phyloP scores from a whole-genome alignment of 2,888 invertebrate genomes.

The Nebria salina region DNA sequence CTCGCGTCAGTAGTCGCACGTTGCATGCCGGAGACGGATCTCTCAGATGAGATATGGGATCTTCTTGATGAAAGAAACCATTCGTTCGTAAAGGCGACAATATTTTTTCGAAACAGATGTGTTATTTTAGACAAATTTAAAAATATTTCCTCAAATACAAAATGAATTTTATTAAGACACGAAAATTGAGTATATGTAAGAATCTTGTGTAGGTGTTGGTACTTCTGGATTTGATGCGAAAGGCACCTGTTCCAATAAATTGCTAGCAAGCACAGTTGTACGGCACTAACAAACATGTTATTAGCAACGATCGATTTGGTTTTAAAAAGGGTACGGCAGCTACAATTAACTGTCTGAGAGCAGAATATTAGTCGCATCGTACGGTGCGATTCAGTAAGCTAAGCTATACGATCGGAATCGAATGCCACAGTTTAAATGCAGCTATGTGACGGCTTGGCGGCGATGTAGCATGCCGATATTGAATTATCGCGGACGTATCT shows the following conservation, averaged over 20 bases:
- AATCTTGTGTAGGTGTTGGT: background rate
- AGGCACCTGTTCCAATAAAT: conserved; percentile 38
- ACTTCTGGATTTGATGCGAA: background rate
- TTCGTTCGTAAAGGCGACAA: conserved; percentile 14
- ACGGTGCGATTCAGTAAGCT: background rate
- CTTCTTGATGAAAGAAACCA: conserved; percentile 35
- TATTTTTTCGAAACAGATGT: background rate
- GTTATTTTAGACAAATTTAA: background rate
- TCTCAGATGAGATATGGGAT: conserved; percentile 31
- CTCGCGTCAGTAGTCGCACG: background rate
- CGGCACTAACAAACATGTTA: conserved; percentile 35
- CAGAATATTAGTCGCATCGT: conserved; percentile 23
- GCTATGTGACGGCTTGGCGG: conserved; percentile 2
- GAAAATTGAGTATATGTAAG: too few relatives aligned
- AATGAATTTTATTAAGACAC: too few relatives aligned
- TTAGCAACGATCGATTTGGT: conserved; percentile 44
- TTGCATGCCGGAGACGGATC: background rate
- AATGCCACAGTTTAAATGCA: conserved; percentile 38
- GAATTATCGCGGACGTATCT: conserved; percentile 29
- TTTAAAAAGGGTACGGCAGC: conserved; percentile 46
- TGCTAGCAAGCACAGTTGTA: conserved; percentile 32
- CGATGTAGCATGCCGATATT: conserved; percentile 21
- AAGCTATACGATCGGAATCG: conserved; percentile 29
- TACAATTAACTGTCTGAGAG: conserved; percentile 42
- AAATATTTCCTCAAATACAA: too few relatives aligned